Evolutionary conservation across 1,140 invertebrate species (phyloP).

Genomic region (Ceratina calcarata): DNA sequence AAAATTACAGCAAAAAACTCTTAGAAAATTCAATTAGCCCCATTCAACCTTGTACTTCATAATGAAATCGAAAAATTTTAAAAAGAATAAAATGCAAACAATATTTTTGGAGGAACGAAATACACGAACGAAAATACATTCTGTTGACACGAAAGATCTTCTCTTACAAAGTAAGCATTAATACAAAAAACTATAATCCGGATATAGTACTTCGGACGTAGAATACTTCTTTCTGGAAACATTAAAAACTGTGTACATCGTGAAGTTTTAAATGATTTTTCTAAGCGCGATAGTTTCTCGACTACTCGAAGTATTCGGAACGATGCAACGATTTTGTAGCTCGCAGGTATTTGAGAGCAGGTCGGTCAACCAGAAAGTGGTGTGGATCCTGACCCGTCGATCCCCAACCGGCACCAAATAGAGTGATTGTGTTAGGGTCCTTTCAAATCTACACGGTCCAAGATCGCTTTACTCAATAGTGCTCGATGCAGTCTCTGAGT

Average conservation of each 20-base stretch:
- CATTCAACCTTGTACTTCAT: no score
- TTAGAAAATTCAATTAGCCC: no score
- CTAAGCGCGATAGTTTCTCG: neutral
- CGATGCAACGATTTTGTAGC: neutral
- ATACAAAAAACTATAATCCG: no score
- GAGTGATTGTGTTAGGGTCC: conserved; percentile 8
- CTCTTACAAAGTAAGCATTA: no score
- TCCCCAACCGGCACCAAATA: conserved; percentile 9
- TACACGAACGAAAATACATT: no score
- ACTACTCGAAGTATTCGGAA: neutral
- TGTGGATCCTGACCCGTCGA: neutral
- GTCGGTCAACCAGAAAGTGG: conserved; percentile 23
- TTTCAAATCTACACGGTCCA: conserved; percentile 22
- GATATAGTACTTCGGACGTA: no score
- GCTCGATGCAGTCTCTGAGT: neutral
- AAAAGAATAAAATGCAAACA: no score
- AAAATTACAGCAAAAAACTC: no score
- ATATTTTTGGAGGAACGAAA: no score
- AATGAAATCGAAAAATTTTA: no score
- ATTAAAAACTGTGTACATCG: neutral
- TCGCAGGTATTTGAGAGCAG: conserved; percentile 23
- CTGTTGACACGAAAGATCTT: no score
- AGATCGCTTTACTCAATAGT: neutral
- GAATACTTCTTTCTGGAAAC: no score
- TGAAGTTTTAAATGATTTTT: conserved; percentile 13